These are phyloP conservation scores for Drosophila meridionalis DNA, from an alignment of 2,888 invertebrate species.

Conservation along the genomic window DNA sequence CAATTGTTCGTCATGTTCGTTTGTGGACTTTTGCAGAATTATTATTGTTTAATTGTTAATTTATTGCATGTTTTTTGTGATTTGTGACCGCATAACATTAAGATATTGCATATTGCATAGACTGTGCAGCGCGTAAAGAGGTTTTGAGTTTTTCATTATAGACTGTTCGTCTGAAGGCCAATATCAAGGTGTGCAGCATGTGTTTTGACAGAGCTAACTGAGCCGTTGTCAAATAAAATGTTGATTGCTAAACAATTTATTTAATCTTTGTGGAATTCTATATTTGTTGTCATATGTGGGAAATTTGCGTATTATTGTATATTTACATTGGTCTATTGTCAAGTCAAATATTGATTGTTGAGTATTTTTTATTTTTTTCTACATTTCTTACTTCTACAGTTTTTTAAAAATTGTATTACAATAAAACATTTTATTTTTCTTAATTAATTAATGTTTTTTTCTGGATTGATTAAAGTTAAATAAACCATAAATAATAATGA, in stretches of 20 bases:
- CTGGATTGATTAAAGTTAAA: no score
- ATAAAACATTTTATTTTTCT: no score
- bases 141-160: background rate
- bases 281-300: background rate
- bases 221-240: slow-evolving; percentile 5
- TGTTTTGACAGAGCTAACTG: slow-evolving; percentile 5
- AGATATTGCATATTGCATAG: slow-evolving; percentile 2
- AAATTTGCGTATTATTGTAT: background rate
- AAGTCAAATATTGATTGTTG: background rate
- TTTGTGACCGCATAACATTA: slow-evolving; percentile 44
- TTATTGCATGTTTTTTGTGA: slow-evolving; percentile 56
- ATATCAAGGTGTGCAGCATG: slow-evolving; percentile 18
- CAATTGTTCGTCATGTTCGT: slow-evolving; percentile 54
- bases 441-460: no score
- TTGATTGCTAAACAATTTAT: background rate
- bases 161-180: slow-evolving; percentile 43
- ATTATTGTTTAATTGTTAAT: slow-evolving; percentile 77
- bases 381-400: no score
- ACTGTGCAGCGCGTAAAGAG: background rate
- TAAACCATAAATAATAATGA: no score
- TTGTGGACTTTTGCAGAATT: slow-evolving; percentile 55
- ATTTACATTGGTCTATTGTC: background rate
- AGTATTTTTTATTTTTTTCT: background rate
- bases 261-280: background rate
- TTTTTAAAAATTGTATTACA: no score